These are phyloP conservation scores for Machimus rusticus DNA, from an alignment of 2,888 invertebrate genomes.

Conservation along the genomic window DNA sequence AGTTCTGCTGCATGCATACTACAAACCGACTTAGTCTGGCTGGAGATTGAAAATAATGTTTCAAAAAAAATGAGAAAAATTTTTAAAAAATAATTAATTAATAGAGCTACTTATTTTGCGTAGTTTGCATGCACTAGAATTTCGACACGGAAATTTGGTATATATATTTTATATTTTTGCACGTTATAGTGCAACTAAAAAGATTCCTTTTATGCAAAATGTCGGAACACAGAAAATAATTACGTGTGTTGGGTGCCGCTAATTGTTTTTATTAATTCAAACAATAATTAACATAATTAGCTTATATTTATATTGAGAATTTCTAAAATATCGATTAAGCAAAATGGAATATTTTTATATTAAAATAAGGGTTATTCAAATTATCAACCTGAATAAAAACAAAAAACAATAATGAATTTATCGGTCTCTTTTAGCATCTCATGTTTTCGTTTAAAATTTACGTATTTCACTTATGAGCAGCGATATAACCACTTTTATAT, in stretches of 20 bases:
- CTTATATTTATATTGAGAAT: conserved; percentile 27
- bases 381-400: neutral
- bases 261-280: conserved; percentile 35
- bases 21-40: neutral
- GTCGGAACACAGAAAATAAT: neutral
- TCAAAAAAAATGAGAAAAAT: neutral
- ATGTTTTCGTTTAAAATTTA: neutral
- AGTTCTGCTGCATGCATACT: neutral
- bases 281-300: conserved; percentile 39
- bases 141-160: neutral
- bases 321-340: conserved; percentile 15
- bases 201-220: neutral
- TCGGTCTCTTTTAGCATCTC: neutral
- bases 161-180: conserved; percentile 40
- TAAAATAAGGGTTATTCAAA: conserved; percentile 14
- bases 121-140: neutral
- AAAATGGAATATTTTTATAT: conserved; percentile 37
- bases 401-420: conserved; percentile 13
- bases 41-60: neutral
- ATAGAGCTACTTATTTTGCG: neutral
- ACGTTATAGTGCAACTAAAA: conserved; percentile 46
- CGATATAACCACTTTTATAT: neutral
- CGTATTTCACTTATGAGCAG: neutral
- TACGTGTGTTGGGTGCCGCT: neutral
- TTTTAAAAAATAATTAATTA: neutral